Evolutionary conservation across 1,140 invertebrate genomes (phyloP).

Genomic region (Meloidogyne floridensis): DNA sequence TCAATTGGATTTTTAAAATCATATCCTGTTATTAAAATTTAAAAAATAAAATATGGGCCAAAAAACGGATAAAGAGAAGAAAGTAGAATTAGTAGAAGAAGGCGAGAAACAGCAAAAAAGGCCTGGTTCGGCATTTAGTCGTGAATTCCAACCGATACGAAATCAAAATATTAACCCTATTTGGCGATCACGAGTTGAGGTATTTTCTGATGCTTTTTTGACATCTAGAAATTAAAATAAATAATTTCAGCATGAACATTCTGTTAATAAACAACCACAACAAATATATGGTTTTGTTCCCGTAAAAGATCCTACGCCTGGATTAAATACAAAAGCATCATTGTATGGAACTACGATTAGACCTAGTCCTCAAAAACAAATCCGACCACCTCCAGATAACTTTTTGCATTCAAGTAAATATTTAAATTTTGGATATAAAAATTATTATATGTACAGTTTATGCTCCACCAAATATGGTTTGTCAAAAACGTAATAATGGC

Average conservation of each 20-base stretch:
- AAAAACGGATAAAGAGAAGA: conserved; percentile 5
- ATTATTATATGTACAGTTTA: conserved; percentile 30
- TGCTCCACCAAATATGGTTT: conserved; percentile 38
- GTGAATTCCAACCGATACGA: conserved; percentile 39
- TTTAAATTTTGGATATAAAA: not conserved
- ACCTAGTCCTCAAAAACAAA: conserved; percentile 17
- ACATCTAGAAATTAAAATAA: not conserved
- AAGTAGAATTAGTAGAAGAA: not conserved
- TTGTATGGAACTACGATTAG: conserved; percentile 13
- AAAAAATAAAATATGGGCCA: conserved; percentile 3
- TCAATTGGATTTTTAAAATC: not conserved
- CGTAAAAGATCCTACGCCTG: conserved; percentile 27
- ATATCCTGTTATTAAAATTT: not conserved
- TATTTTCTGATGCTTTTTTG: conserved; percentile 17
- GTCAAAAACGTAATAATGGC: conserved; percentile 6
- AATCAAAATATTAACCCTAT: conserved; percentile 39
- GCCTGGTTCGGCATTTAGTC: conserved; percentile 42
- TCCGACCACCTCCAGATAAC: conserved; percentile 20
- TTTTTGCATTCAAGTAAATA: conserved; percentile 37
- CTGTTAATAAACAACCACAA: conserved; percentile 21
- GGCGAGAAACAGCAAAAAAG: conserved; percentile 25
- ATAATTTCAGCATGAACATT: not conserved
- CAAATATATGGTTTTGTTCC: conserved; percentile 46
- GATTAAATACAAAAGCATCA: not conserved
- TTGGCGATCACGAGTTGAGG: conserved; percentile 34